A percentile compares a stretch with the other conserved stretches of the same genome.
These are phyloP conservation scores for Unio pictorum DNA, from an alignment of 2,888 invertebrate genomes.

Conservation along the genomic window DNA sequence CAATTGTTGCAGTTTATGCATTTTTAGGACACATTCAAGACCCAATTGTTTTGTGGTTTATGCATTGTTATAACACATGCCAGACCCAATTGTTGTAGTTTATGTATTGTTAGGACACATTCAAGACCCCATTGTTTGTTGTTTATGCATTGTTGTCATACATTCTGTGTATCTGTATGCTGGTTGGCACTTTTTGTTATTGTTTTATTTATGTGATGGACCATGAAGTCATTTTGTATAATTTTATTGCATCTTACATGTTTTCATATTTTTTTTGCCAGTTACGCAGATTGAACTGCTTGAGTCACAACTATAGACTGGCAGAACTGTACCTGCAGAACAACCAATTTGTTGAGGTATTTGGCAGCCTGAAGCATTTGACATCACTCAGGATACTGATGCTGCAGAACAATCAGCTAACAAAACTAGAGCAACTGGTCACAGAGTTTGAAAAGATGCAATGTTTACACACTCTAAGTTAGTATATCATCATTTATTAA, in stretches of 20 bases:
- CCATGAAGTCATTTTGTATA: no score
- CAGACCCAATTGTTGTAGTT: no score
- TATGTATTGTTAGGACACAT: no score
- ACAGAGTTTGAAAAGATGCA: constrained; percentile 64
- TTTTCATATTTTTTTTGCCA: constrained; percentile 20
- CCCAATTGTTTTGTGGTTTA: no score
- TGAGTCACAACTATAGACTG: constrained; percentile 55
- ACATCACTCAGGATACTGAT: constrained; percentile 60
- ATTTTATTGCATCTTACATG: background rate
- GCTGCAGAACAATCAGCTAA: constrained; percentile 67
- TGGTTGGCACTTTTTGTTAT: no score
- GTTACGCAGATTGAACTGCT: constrained; percentile 55
- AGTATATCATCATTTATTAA: constrained; percentile 19
- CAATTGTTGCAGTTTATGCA: no score
- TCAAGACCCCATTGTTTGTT: no score
- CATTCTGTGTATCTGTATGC: no score
- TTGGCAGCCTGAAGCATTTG: constrained; percentile 57
- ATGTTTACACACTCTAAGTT: constrained; percentile 60
- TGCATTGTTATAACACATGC: no score
- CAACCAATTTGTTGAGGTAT: constrained; percentile 60
- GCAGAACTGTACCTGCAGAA: constrained; percentile 64
- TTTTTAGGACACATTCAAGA: no score
- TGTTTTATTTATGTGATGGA: no score
- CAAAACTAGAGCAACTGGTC: constrained; percentile 58
- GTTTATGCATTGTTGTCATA: no score